Percentiles rank a stretch among this genome's conserved stretches.
Evolutionary conservation across 1,140 invertebrate species (phyloP).

Genomic region (Drosophila grimshawi): DNA sequence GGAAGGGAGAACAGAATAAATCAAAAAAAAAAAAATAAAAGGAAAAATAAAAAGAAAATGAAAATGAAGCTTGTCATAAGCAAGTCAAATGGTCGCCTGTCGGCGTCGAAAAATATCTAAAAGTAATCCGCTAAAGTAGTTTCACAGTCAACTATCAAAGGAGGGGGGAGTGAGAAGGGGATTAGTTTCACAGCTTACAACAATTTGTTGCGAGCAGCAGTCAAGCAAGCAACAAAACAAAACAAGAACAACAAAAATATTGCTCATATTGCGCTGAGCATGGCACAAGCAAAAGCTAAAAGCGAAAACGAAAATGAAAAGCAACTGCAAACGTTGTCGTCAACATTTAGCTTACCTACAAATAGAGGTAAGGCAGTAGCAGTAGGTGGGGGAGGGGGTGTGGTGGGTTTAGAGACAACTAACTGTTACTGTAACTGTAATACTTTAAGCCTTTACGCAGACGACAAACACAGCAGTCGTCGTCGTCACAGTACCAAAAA

Average conservation of each 20-base stretch:
- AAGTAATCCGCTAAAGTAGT: conserved; percentile 80
- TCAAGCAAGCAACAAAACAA: conserved; percentile 22
- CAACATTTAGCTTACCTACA: conserved; percentile 75
- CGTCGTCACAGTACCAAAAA: not conserved
- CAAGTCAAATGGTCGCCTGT: conserved; percentile 50
- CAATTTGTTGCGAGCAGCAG: conserved; percentile 73
- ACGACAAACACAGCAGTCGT: conserved; percentile 60
- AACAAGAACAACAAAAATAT: conserved; percentile 54
- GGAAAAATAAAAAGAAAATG: not conserved
- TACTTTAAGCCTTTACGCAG: conserved; percentile 81
- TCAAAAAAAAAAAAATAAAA: too few species aligned
- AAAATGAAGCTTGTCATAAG: conserved; percentile 34
- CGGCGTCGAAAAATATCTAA: conserved; percentile 50
- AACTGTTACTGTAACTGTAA: conserved; percentile 71
- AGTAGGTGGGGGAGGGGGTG: too few species aligned
- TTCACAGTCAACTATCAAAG: conserved; percentile 30
- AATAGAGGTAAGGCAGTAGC: conserved; percentile 10
- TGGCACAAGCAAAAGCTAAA: conserved; percentile 30
- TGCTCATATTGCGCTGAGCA: conserved; percentile 70
- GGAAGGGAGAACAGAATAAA: not conserved
- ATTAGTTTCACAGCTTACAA: conserved; percentile 82
- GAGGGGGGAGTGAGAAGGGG: conserved; percentile 32
- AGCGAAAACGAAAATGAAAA: conserved; percentile 60
- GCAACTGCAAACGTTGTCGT: conserved; percentile 74
- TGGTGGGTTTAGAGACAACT: conserved; percentile 1